phyloP scores from a whole-genome alignment of 1,140 invertebrate species.

The Micrasema minimum region DNA sequence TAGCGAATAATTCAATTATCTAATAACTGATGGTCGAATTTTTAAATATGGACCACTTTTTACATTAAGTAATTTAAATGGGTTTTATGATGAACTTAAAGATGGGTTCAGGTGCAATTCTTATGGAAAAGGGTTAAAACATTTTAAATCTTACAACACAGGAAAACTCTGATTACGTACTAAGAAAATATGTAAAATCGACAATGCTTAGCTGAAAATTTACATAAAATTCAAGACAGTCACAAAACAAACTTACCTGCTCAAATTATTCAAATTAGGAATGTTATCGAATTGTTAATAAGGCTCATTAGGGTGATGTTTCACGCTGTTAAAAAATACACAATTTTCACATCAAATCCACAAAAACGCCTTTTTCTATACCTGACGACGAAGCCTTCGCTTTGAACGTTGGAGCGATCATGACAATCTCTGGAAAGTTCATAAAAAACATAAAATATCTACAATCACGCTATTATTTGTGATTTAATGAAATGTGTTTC shows the following conservation, averaged over 20 bases:
- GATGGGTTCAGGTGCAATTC: too few relatives aligned
- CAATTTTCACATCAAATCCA: conserved; percentile 30
- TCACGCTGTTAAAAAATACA: conserved; percentile 31
- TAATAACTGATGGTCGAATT: too few relatives aligned
- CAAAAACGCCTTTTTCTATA: conserved; percentile 62
- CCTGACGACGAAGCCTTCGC: conserved; percentile 78
- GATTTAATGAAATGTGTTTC: not conserved
- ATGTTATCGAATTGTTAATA: conserved; percentile 28
- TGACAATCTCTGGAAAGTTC: conserved; percentile 73
- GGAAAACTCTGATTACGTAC: too few relatives aligned
- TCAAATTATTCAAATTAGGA: conserved; percentile 34
- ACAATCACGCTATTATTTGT: not conserved
- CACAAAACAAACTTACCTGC: conserved; percentile 36
- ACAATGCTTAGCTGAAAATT: conserved; percentile 18
- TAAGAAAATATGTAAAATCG: not conserved
- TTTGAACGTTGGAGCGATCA: conserved; percentile 82
- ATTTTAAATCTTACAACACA: too few relatives aligned
- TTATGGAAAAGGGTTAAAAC: too few relatives aligned
- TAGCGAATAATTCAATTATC: too few relatives aligned
- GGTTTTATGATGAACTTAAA: too few relatives aligned
- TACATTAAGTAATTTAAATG: too few relatives aligned
- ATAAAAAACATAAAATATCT: conserved; percentile 57
- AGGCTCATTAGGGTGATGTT: conserved; percentile 18
- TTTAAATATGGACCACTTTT: too few relatives aligned
- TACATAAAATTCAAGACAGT: conserved; percentile 18